Conservation (phyloP, 2,113 vertebrate genomes). For the Gila orcuttii region DNA sequence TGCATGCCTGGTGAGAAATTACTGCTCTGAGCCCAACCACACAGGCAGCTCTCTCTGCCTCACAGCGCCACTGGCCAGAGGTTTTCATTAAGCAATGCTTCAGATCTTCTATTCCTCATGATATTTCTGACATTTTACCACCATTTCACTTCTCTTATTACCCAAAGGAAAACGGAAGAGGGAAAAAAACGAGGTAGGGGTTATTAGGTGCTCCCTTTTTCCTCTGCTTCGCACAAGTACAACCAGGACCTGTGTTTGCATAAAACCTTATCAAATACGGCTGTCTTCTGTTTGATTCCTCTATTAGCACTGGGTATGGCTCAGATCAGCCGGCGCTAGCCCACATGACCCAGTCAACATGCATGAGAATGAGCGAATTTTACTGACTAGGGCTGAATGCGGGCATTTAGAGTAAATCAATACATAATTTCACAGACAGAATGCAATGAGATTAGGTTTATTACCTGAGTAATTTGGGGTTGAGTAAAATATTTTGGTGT, state of each 20-base stretch:
- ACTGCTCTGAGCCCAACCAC: slow-evolving; percentile 60
- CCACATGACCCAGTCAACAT: slow-evolving; percentile 41
- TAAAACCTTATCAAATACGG: slow-evolving; percentile 56
- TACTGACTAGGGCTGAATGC: slow-evolving; percentile 27
- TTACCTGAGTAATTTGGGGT: slow-evolving; percentile 57
- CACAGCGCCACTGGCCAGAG: slow-evolving; percentile 67
- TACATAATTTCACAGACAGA: slow-evolving; percentile 60
- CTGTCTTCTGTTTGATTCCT: slow-evolving; percentile 62
- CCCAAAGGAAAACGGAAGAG: slow-evolving; percentile 63
- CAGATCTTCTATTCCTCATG: slow-evolving; percentile 71
- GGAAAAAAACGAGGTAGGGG: slow-evolving; percentile 57
- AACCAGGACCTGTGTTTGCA: slow-evolving; percentile 58
- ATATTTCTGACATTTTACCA: slow-evolving; percentile 72
- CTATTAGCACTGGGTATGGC: slow-evolving; percentile 51
- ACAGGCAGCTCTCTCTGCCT: slow-evolving; percentile 54
- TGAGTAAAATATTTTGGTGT: slow-evolving; percentile 40
- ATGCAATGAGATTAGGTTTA: slow-evolving; percentile 54
- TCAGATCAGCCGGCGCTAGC: slow-evolving; percentile 41
- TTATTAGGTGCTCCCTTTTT: slow-evolving; percentile 53
- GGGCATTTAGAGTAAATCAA: slow-evolving; percentile 52
- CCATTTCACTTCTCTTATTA: slow-evolving; percentile 71
- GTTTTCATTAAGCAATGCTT: slow-evolving; percentile 73
- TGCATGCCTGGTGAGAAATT: slow-evolving; percentile 63
- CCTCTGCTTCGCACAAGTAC: slow-evolving; percentile 48
- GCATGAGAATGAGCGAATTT: slow-evolving; percentile 40